Evolutionary conservation across 2,888 invertebrate genomes (phyloP).

Genomic region (Pheosia tremula): DNA sequence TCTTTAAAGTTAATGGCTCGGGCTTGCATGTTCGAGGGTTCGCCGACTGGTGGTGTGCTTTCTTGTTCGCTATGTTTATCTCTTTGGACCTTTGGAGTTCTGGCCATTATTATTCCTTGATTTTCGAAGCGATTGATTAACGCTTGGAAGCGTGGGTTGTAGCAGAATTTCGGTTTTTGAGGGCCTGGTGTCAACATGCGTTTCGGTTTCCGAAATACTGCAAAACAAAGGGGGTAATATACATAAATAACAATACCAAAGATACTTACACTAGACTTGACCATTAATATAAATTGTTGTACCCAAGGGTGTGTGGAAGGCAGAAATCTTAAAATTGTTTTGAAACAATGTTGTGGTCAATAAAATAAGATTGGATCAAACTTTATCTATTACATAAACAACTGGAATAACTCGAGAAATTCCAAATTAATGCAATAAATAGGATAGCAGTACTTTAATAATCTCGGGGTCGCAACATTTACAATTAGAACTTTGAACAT

Average conservation of each 20-base stretch:
- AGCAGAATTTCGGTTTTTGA: slow-evolving; percentile 60
- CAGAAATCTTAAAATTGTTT: neutral
- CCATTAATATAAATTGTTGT: too few species aligned
- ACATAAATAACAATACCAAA: too few species aligned
- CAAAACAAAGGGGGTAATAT: neutral
- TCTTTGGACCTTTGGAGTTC: slow-evolving; percentile 61
- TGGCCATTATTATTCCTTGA: slow-evolving; percentile 59
- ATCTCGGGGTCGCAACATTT: slow-evolving; percentile 11
- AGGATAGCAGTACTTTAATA: slow-evolving; percentile 6
- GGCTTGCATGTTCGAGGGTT: slow-evolving; percentile 62
- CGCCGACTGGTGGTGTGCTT: slow-evolving; percentile 67
- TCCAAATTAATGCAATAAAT: slow-evolving; percentile 14
- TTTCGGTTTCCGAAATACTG: slow-evolving; percentile 77
- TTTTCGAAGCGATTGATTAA: slow-evolving; percentile 75
- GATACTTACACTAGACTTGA: too few species aligned
- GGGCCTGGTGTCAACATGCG: slow-evolving; percentile 79
- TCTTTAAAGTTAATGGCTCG: slow-evolving; percentile 80
- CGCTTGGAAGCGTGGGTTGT: slow-evolving; percentile 77
- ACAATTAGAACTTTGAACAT: slow-evolving; percentile 24
- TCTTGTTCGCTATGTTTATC: slow-evolving; percentile 54
- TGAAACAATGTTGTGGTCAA: neutral
- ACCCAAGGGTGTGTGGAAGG: neutral
- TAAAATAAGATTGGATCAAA: neutral
- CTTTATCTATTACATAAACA: slow-evolving; percentile 13
- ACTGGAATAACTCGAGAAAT: slow-evolving; percentile 15